A percentile compares a stretch with the other conserved stretches of the same genome.
Conservation (phyloP, 2,888 invertebrate species). For the Perizoma flavofasciatum region DNA sequence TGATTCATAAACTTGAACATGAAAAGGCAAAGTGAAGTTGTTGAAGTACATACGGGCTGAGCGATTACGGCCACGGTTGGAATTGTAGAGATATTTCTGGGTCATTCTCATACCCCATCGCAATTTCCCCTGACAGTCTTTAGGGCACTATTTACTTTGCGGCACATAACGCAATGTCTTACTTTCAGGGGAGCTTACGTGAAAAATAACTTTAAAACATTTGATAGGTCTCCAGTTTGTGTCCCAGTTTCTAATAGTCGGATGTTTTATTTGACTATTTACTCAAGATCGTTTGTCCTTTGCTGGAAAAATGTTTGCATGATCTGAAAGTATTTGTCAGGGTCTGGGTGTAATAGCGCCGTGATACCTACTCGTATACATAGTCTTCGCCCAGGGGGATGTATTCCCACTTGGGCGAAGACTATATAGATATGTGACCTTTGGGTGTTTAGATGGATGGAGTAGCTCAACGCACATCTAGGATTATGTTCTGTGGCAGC, state of each 20-base stretch:
- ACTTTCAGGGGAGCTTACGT: slow-evolving; percentile 6
- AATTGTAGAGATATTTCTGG: slow-evolving; percentile 35
- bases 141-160: slow-evolving; percentile 29
- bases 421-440: too few species aligned
- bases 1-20: background rate
- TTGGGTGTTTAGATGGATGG: too few species aligned
- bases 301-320: too few species aligned
- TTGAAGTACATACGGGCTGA: slow-evolving; percentile 33
- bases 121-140: slow-evolving; percentile 36
- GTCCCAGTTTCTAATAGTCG: background rate
- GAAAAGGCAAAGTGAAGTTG: slow-evolving; percentile 24
- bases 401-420: too few species aligned
- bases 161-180: slow-evolving; percentile 14
- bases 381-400: too few species aligned
- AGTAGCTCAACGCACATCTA: too few species aligned
- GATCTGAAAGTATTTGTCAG: too few species aligned
- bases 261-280: background rate
- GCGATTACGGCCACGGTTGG: slow-evolving; percentile 38
- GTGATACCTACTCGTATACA: too few species aligned
- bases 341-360: too few species aligned
- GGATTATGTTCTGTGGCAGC: too few species aligned
- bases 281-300: too few species aligned
- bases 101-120: slow-evolving; percentile 24
- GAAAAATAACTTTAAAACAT: background rate
- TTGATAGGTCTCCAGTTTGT: background rate